Evolutionary conservation across 2,113 vertebrate species (phyloP).

Genomic region (Rhea americana): DNA sequence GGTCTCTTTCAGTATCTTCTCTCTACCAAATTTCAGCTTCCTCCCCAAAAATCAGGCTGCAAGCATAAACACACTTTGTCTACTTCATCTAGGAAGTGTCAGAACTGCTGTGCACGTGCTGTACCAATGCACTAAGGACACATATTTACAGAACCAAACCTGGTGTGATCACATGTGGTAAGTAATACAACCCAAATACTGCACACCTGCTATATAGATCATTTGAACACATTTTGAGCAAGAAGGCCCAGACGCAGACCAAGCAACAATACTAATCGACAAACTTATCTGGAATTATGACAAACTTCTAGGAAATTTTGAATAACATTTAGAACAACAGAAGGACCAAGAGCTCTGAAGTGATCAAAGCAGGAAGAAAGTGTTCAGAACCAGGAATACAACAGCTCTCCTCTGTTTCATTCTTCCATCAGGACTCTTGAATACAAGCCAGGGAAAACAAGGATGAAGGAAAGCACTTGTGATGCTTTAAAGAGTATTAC

Average conservation of each 20-base stretch:
- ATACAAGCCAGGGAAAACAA: constrained; percentile 34
- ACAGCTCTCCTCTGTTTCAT: background rate
- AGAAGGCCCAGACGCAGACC: background rate
- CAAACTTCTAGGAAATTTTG: background rate
- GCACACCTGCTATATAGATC: fast-evolving
- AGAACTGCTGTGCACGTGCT: background rate
- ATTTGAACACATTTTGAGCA: background rate
- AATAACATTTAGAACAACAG: background rate
- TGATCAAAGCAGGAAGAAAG: background rate
- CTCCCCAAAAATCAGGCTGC: fast-evolving
- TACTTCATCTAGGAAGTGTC: background rate
- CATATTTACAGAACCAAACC: background rate
- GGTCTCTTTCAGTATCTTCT: background rate
- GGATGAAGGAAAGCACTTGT: constrained; percentile 42
- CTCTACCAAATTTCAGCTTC: background rate
- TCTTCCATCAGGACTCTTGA: background rate
- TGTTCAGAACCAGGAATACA: background rate
- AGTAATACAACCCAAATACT: background rate
- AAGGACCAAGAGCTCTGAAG: background rate
- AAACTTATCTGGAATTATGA: background rate
- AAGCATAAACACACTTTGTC: fast-evolving
- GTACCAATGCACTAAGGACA: background rate
- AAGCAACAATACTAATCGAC: background rate
- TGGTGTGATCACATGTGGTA: fast-evolving
- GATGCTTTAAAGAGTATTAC: constrained; percentile 35